A percentile compares a stretch with the other conserved stretches of the same genome.
phyloP scores from a whole-genome alignment of 2,797 vertebrate species.

The Ciconia nigra region DNA sequence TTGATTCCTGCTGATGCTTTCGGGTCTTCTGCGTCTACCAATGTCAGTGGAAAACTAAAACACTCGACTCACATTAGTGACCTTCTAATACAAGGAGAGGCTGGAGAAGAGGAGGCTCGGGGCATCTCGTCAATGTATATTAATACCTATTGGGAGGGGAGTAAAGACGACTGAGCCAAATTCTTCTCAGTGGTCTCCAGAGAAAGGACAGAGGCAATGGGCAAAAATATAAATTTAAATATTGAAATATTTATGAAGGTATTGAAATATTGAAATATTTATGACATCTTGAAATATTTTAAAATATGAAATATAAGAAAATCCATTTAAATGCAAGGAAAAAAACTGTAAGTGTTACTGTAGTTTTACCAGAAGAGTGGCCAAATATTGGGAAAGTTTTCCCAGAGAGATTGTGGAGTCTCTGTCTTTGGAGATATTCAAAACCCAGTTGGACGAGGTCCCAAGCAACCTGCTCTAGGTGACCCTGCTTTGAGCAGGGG shows the following conservation, averaged over 20 bases:
- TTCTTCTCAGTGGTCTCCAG: not conserved
- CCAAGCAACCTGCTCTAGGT: not conserved
- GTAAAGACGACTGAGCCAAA: not conserved
- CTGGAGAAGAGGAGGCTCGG: not conserved
- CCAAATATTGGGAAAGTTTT: not conserved
- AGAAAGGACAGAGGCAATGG: not conserved
- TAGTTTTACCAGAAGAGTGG: not conserved
- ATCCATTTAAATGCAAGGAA: not conserved
- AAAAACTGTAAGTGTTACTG: not conserved
- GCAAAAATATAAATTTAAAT: not conserved
- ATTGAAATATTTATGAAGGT: no score
- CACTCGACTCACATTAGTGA: not conserved
- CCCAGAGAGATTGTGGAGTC: not conserved
- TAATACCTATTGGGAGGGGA: not conserved
- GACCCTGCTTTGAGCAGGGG: not conserved
- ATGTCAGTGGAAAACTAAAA: not conserved
- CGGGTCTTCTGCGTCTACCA: not conserved
- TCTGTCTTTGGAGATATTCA: not conserved
- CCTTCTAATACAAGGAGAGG: not conserved
- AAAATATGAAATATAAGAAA: not conserved
- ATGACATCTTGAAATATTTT: no score
- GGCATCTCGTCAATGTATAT: not conserved
- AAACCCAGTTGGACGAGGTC: not conserved
- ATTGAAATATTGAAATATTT: no score
- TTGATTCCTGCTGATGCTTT: not conserved